A percentile compares a stretch with the other conserved stretches of the same genome.
Evolutionary conservation across 2,888 invertebrate genomes (phyloP).

Genomic region (Caenorhabditis zanzibari): DNA sequence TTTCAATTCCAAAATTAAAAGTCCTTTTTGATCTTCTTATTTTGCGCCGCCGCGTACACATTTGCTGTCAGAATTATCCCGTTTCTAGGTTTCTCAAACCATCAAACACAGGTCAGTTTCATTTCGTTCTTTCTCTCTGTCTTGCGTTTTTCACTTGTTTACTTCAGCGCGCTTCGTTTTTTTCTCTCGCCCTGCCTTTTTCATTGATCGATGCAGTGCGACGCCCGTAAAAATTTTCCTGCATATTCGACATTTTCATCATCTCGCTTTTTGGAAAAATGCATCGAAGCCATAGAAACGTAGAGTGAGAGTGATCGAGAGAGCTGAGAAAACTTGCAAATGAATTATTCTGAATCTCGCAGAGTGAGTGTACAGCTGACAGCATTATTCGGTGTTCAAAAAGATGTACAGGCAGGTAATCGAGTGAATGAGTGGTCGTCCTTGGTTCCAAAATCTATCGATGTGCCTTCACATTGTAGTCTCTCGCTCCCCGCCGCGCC

Average conservation of each 20-base stretch:
- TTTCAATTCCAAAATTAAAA: conserved; percentile 30
- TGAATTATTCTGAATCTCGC: background rate
- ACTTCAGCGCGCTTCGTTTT: conserved; percentile 18
- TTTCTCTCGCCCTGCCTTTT: conserved; percentile 20
- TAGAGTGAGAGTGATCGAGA: background rate
- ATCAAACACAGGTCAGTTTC: conserved; percentile 38
- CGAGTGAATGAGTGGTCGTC: background rate
- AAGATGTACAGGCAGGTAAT: conserved; percentile 44
- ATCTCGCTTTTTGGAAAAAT: background rate
- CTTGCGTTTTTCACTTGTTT: conserved; percentile 23
- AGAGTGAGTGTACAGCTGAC: no score
- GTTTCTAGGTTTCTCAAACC: conserved; percentile 19
- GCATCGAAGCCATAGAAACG: conserved; percentile 35
- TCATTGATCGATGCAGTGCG: conserved; percentile 32
- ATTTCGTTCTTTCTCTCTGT: background rate
- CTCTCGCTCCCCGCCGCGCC: conserved; percentile 18
- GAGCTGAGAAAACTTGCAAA: background rate
- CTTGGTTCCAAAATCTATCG: conserved; percentile 15
- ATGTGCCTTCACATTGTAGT: conserved; percentile 31
- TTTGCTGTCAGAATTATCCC: conserved; percentile 44
- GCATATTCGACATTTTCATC: background rate
- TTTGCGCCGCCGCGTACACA: background rate
- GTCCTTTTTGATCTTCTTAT: conserved; percentile 10
- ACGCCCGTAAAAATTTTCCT: background rate
- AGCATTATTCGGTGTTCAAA: background rate